A percentile compares a stretch with the other conserved stretches of the same genome.
phyloP scores from a whole-genome alignment of 2,888 invertebrate species.

The Gibbula magus region DNA sequence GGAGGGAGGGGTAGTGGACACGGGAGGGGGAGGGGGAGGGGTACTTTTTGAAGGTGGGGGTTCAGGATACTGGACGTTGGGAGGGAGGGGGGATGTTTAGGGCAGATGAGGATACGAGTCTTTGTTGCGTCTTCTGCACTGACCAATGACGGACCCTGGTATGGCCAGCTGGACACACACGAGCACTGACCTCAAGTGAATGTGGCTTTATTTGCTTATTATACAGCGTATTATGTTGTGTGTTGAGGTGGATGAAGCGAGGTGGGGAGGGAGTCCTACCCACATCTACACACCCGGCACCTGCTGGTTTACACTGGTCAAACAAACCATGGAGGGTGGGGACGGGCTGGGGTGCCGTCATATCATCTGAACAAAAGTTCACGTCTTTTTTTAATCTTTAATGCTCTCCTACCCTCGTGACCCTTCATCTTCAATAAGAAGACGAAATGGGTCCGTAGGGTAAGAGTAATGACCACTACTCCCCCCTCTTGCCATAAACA shows the following conservation, averaged over 20 bases:
- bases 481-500: not conserved
- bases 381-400: not conserved
- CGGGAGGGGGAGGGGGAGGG: not conserved
- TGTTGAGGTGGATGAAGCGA: not conserved
- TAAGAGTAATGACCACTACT: not conserved
- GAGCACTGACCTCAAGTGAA: not conserved
- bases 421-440: not conserved
- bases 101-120: conserved; percentile 3
- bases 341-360: not conserved
- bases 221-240: not conserved
- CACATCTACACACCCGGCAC: not conserved
- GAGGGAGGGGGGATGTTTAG: not conserved
- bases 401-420: not conserved
- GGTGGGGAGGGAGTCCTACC: not conserved
- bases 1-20: not conserved
- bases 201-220: not conserved
- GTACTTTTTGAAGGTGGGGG: not conserved
- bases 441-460: not conserved
- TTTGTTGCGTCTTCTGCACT: not conserved
- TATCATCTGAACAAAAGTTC: not conserved
- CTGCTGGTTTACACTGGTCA: not conserved
- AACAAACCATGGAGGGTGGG: not conserved
- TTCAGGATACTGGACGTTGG: not conserved
- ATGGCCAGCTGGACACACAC: not conserved
- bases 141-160: not conserved